These are phyloP conservation scores for Tapirus terrestris DNA, from an alignment of 2,113 vertebrate genomes.

Conservation along the genomic window DNA sequence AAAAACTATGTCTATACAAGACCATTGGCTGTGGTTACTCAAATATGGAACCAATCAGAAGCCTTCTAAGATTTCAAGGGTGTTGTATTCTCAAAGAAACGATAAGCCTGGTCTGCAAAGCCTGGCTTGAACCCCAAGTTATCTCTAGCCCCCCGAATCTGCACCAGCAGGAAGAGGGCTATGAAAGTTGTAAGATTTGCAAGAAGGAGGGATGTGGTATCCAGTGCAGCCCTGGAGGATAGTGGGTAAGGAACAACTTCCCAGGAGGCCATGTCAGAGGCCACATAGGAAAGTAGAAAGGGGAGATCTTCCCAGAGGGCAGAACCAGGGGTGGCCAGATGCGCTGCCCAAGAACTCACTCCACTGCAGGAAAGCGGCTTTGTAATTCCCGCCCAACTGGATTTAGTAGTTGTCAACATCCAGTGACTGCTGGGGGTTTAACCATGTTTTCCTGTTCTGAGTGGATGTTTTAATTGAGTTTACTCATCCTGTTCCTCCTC, in stretches of 20 bases:
- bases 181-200: neutral
- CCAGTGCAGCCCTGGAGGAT: neutral
- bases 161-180: neutral
- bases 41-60: neutral
- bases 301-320: neutral
- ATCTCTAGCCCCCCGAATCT: neutral
- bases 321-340: neutral
- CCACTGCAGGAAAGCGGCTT: neutral
- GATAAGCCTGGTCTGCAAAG: neutral
- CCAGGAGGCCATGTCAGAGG: neutral
- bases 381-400: neutral
- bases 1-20: neutral
- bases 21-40: neutral
- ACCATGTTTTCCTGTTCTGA: neutral
- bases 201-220: neutral
- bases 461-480: neutral
- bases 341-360: neutral
- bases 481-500: neutral
- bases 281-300: neutral
- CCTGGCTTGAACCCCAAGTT: neutral
- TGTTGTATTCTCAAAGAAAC: neutral
- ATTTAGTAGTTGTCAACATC: neutral
- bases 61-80: neutral
- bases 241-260: neutral
- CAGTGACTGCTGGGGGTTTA: neutral